Conservation (phyloP, 2,113 vertebrate genomes). For the Bos javanicus region DNA sequence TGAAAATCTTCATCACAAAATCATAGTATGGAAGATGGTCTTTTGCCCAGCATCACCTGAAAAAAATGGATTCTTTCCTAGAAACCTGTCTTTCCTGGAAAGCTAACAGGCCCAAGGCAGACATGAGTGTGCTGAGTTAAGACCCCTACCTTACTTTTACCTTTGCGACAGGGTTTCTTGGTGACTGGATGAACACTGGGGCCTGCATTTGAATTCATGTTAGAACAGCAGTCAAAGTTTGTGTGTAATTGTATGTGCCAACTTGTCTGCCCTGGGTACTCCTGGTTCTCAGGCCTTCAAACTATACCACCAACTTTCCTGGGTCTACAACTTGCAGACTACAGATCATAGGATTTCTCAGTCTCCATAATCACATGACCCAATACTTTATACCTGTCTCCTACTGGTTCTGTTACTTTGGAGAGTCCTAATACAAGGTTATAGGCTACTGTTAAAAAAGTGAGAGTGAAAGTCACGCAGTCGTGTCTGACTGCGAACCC, state of each 20-base stretch:
- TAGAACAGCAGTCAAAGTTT: background rate
- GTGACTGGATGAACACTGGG: background rate
- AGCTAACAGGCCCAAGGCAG: background rate
- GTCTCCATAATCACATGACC: background rate
- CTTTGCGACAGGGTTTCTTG: background rate
- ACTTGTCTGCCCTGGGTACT: background rate
- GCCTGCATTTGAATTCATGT: background rate
- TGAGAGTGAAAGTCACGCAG: background rate
- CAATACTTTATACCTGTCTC: background rate
- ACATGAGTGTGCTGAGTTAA: background rate
- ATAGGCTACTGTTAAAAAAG: background rate
- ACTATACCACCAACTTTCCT: background rate
- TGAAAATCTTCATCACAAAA: background rate
- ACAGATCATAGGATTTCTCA: background rate
- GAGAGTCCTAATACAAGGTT: background rate
- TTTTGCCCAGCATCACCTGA: background rate
- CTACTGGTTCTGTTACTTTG: background rate
- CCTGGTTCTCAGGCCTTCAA: background rate
- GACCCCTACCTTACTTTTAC: background rate
- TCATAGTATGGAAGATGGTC: background rate
- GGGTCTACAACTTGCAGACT: background rate
- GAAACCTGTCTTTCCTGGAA: background rate
- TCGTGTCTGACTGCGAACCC: background rate
- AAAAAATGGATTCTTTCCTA: background rate
- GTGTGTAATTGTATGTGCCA: background rate